These are phyloP conservation scores for Bathybates hornii DNA, from an alignment of 2,113 vertebrate genomes.

Conservation along the genomic window DNA sequence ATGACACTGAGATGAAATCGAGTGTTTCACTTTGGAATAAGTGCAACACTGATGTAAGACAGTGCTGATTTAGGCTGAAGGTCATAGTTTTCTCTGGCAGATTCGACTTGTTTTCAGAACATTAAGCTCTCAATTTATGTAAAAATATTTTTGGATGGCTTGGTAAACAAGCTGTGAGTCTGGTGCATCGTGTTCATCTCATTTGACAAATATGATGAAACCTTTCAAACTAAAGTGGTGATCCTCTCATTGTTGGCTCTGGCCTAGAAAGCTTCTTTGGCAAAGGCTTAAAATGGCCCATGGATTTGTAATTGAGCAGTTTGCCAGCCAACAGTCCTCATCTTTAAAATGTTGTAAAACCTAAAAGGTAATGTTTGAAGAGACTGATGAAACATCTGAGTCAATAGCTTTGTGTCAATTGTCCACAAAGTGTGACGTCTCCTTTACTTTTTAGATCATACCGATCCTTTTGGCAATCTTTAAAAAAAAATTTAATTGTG, in stretches of 20 bases:
- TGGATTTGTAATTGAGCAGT: not conserved
- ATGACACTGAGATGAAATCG: conserved; percentile 4
- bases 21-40: not conserved
- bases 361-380: not conserved
- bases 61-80: not conserved
- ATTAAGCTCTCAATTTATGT: conserved; percentile 2
- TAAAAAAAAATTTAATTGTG: rapidly evolving
- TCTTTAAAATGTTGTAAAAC: not conserved
- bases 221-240: not conserved
- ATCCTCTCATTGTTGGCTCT: not conserved
- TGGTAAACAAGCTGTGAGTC: not conserved
- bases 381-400: not conserved
- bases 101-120: not conserved
- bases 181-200: not conserved
- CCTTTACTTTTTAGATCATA: not conserved
- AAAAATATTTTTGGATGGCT: conserved; percentile 4
- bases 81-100: conserved; percentile 1
- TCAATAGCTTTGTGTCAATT: not conserved
- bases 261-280: not conserved
- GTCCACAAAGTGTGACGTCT: not conserved
- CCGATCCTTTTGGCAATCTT: not conserved
- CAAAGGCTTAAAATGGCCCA: not conserved
- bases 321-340: not conserved
- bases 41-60: conserved; percentile 18
- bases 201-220: not conserved